phyloP scores from a whole-genome alignment of 2,113 vertebrate species.

The Carlito syrichta region DNA sequence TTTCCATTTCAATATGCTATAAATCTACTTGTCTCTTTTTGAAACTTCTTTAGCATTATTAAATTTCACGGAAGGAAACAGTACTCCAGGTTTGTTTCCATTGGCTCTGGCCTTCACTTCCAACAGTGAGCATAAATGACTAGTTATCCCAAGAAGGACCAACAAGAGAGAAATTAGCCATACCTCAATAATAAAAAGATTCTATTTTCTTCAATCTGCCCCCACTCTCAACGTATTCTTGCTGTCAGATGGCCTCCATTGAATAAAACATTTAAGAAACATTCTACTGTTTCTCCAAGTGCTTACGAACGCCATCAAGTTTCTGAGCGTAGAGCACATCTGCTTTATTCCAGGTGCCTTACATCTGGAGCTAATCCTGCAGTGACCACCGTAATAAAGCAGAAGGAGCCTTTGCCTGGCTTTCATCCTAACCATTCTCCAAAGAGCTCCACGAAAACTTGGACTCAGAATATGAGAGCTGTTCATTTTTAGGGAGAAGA shows the following conservation, averaged over 20 bases:
- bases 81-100: slow-evolving; percentile 64
- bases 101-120: slow-evolving; percentile 53
- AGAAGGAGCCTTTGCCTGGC: neutral
- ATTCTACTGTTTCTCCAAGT: slow-evolving; percentile 42
- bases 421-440: slow-evolving; percentile 33
- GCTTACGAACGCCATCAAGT: slow-evolving; percentile 39
- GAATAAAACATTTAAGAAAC: slow-evolving; percentile 54
- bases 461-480: neutral
- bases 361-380: slow-evolving; percentile 71
- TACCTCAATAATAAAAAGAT: slow-evolving; percentile 48
- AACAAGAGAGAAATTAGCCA: slow-evolving; percentile 57
- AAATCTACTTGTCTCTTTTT: slow-evolving; percentile 59
- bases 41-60: slow-evolving; percentile 39
- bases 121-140: slow-evolving; percentile 65
- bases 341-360: slow-evolving; percentile 64
- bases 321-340: neutral
- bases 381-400: slow-evolving; percentile 32
- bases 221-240: neutral
- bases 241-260: slow-evolving; percentile 65
- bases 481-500: neutral
- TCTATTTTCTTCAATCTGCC: slow-evolving; percentile 49
- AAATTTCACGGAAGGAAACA: slow-evolving; percentile 62
- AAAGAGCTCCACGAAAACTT: neutral
- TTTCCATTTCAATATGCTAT: slow-evolving; percentile 54
- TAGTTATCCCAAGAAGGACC: slow-evolving; percentile 24